Evolutionary conservation across 2,888 invertebrate genomes (phyloP), one percentile per base, ranked within the genome.

Genomic region (Cartodere bifasciata): DNA sequence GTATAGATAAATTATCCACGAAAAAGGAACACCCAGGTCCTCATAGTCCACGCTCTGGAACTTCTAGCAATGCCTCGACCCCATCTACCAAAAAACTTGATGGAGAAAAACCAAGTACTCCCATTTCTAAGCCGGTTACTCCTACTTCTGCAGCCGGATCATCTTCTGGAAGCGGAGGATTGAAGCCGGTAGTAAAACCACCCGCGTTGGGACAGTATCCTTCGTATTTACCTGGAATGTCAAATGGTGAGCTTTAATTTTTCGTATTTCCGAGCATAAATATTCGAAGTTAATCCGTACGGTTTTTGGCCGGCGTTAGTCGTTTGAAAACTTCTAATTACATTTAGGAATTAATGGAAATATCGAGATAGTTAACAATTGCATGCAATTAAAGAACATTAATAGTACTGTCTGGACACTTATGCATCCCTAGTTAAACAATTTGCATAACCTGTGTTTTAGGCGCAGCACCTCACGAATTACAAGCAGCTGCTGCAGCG

Each of bases 31-130:
- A 77, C 48, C 54, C 58, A 9, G 76, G 76, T 26, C 76, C 77
- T 22, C 77, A 78, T 50, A 77, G 77, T 53, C 72, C 72, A 37
- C 67, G 85, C 50, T 86, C 86, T 44, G 87, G 87, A 26, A 84
- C 85, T 20, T 87, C 86, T 36, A 87, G 87, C 49, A 86, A 86
- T 56, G 85, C 85, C n/a, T 85, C 85, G 46, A 86, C 86, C 16
- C 85, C 87, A 2, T 87, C 86, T 35, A 81, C 83, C 40, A 84
- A 84, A 58, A 84, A 85, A 58, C 64, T 83, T 58, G 83, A 83
- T 56, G 68, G 68, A 36, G 88, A 88, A 50, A 88, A 88, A 59
- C 85, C 90, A 6, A 77, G 82, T 39, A 90, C 91, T 15, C 90
- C 90, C 4, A 86, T 88, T 46, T 83, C 86, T 9, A 91, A 90